Conservation (phyloP, 1,140 invertebrate species). For the Drosophila kepulauana region DNA sequence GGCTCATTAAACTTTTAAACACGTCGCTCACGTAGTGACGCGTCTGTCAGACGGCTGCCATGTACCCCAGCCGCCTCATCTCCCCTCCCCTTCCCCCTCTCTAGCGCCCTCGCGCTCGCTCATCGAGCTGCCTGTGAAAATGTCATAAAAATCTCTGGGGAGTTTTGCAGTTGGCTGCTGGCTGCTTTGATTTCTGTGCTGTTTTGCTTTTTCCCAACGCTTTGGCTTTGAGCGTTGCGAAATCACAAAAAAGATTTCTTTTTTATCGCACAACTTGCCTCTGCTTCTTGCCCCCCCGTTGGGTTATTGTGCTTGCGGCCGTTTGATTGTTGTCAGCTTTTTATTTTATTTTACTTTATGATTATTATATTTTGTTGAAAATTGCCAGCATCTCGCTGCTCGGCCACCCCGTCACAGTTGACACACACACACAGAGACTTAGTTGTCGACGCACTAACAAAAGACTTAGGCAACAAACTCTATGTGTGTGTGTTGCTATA, state of each 20-base stretch:
- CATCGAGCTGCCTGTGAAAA: conserved; percentile 71
- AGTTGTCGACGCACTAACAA: conserved; percentile 41
- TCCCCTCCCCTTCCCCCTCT: conserved; percentile 5
- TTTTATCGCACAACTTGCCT: conserved; percentile 68
- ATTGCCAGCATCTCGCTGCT: conserved; percentile 57
- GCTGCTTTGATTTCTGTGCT: conserved; percentile 70
- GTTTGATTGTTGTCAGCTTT: conserved; percentile 68
- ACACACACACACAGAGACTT: conserved; percentile 7
- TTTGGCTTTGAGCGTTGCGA: conserved; percentile 65
- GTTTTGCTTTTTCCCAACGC: conserved; percentile 73
- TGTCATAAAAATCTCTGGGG: conserved; percentile 83
- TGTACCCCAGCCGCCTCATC: conserved; percentile 59
- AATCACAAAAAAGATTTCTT: conserved; percentile 75
- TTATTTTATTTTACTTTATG: conserved; percentile 82
- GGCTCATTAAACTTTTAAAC: conserved; percentile 85
- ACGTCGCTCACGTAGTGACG: conserved; percentile 84
- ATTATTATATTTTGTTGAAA: conserved; percentile 77
- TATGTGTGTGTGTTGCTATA: conserved; percentile 48
- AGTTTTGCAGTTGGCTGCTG: conserved; percentile 62
- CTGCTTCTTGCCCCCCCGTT: conserved; percentile 32
- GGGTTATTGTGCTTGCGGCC: conserved; percentile 33
- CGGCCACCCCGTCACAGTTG: conserved; percentile 35
- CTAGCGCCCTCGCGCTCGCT: conserved; percentile 2
- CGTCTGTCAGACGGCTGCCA: conserved; percentile 80
- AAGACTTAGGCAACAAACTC: conserved; percentile 76